Conservation (phyloP, 2,113 vertebrate genomes). For the Oxyura jamaicensis region DNA sequence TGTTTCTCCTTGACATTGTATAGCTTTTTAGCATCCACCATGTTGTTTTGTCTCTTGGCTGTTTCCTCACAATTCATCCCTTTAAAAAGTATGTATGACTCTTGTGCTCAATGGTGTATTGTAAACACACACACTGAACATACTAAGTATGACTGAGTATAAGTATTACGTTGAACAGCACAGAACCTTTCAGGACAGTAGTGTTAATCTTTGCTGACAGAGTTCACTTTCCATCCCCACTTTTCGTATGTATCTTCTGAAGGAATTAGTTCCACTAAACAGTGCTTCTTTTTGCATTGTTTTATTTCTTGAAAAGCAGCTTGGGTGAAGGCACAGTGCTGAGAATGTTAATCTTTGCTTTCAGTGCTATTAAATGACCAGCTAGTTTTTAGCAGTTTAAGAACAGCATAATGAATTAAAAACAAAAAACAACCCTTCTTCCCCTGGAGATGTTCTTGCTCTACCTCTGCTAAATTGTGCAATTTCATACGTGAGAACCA, state of each 20-base stretch:
- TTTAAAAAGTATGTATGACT: neutral
- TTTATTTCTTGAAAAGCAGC: neutral
- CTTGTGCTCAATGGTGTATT: neutral
- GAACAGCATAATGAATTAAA: neutral
- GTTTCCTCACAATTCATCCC: neutral
- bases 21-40: neutral
- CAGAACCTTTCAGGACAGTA: neutral
- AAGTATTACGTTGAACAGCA: neutral
- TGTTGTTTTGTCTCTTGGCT: neutral
- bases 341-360: neutral
- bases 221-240: neutral
- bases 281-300: neutral
- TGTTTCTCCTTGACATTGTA: neutral
- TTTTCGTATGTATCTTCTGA: neutral
- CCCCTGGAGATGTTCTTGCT: rapidly evolving
- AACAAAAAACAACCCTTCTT: neutral
- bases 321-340: neutral
- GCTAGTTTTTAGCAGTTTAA: neutral
- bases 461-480: neutral
- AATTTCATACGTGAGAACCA: neutral
- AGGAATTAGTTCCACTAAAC: neutral
- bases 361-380: neutral
- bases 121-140: neutral
- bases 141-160: neutral
- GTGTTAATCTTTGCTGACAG: neutral